Percentiles rank a stretch among this genome's conserved stretches.
Conservation (phyloP, 2,888 invertebrate species). For the Oegoconia quadripuncta region DNA sequence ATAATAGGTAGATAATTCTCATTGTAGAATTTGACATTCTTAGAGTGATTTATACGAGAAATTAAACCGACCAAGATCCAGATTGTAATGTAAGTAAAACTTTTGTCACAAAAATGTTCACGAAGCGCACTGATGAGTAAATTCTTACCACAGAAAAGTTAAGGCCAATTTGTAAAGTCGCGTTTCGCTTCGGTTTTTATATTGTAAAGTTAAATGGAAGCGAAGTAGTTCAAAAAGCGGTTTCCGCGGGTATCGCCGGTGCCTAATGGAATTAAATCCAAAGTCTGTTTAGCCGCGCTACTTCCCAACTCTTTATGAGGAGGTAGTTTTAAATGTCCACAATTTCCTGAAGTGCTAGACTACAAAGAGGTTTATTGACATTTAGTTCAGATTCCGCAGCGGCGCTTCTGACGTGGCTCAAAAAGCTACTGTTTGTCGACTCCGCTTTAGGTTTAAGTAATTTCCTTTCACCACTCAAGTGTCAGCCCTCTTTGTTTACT, state of each 20-base stretch:
- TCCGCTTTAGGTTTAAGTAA: slow-evolving; percentile 42
- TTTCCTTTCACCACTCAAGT: slow-evolving; percentile 47
- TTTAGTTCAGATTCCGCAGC: slow-evolving; percentile 30
- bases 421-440: slow-evolving; percentile 41
- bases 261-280: slow-evolving; percentile 51
- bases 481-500: slow-evolving; percentile 40
- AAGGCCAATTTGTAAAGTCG: slow-evolving; percentile 43
- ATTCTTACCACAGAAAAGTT: slow-evolving; percentile 25
- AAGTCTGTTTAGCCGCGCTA: slow-evolving; percentile 30
- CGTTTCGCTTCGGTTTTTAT: slow-evolving; percentile 48
- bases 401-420: slow-evolving; percentile 26
- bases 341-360: slow-evolving; percentile 22
- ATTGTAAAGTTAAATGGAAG: slow-evolving; percentile 52
- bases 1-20: no score
- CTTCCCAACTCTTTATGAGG: slow-evolving; percentile 22
- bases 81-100: neutral
- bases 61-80: no score
- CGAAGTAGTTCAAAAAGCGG: slow-evolving; percentile 46
- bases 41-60: no score
- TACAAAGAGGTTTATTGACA: slow-evolving; percentile 34
- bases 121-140: slow-evolving; percentile 1
- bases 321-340: slow-evolving; percentile 18
- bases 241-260: slow-evolving; percentile 32
- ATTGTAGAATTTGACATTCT: no score
- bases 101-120: neutral